Conservation (phyloP, 2,797 vertebrate species). For the Malurus splendens region DNA sequence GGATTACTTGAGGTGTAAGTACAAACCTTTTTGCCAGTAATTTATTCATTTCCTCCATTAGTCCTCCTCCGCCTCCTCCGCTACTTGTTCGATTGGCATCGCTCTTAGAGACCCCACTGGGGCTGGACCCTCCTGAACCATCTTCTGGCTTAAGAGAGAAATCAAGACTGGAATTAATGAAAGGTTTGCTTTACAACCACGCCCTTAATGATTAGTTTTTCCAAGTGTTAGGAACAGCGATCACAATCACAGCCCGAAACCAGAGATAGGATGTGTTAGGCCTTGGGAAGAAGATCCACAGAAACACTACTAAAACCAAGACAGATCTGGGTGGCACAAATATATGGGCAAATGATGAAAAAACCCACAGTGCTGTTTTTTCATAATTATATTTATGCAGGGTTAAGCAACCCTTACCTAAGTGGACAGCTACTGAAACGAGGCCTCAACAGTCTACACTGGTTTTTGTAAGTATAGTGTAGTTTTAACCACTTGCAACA, state of each 20-base stretch:
- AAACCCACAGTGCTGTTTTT: background rate
- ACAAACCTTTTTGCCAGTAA: conserved; percentile 94
- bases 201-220: background rate
- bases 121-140: conserved; percentile 82
- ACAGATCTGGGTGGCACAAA: background rate
- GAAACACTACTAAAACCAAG: background rate
- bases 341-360: background rate
- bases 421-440: background rate
- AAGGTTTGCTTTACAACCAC: background rate
- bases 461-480: background rate
- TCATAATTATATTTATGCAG: background rate
- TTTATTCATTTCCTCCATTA: conserved; percentile 99
- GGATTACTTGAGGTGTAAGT: background rate
- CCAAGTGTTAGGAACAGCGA: background rate
- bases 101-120: conserved; percentile 83
- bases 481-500: background rate
- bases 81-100: conserved; percentile 94
- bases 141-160: conserved; percentile 86
- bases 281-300: background rate
- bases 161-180: background rate
- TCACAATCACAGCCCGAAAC: background rate
- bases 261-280: background rate
- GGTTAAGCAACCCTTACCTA: background rate
- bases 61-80: conserved; percentile 84
- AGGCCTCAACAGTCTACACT: background rate